Evolutionary conservation across 2,797 vertebrate genomes (phyloP).

Genomic region (Acanthopagrus latus): DNA sequence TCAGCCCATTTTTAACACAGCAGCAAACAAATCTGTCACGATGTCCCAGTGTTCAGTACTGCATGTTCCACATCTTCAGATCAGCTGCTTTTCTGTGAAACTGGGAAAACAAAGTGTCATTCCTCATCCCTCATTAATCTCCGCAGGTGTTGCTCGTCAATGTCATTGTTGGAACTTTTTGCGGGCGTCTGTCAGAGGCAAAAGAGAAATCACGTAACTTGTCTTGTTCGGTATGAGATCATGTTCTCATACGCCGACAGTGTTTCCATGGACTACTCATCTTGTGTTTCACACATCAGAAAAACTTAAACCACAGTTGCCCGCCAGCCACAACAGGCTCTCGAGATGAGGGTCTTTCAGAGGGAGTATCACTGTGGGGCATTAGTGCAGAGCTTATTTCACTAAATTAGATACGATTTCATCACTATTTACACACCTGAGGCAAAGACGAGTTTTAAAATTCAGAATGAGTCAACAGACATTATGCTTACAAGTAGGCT

Average conservation of each 20-base stretch:
- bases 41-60: not conserved
- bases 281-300: conserved; percentile 33
- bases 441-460: conserved; percentile 57
- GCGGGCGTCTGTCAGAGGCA: conserved; percentile 24
- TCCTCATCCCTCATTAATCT: conserved; percentile 24
- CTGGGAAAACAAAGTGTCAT: conserved; percentile 1
- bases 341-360: conserved; percentile 43
- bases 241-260: not conserved
- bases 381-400: conserved; percentile 58
- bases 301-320: conserved; percentile 25
- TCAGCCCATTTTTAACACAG: conserved; percentile 26
- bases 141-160: conserved; percentile 41
- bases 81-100: conserved; percentile 1
- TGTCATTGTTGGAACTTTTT: conserved; percentile 20
- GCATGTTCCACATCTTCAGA: conserved; percentile 12
- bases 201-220: conserved; percentile 14
- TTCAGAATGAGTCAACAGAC: conserved; percentile 51
- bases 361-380: conserved; percentile 40
- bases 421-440: conserved; percentile 73
- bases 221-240: not conserved
- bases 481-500: conserved; percentile 21
- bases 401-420: conserved; percentile 69
- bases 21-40: conserved; percentile 18
- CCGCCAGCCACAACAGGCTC: conserved; percentile 42
- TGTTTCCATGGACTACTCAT: conserved; percentile 6